Conservation (phyloP, 1,140 invertebrate species). For the Cylas formicarius region DNA sequence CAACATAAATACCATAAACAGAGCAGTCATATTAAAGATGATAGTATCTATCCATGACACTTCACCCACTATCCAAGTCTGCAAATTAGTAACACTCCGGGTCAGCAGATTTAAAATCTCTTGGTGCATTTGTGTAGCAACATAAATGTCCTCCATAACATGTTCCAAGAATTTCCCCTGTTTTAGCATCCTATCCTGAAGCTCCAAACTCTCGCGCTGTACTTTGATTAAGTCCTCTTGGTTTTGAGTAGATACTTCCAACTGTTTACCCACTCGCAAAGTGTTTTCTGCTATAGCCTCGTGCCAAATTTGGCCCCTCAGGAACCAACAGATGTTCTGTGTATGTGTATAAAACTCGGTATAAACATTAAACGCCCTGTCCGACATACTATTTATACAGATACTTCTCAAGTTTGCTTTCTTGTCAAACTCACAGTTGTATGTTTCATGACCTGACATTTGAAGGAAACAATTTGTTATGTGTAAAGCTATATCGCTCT, state of each 20-base stretch:
- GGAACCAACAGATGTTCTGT: slow-evolving; percentile 61
- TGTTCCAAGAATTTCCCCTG: slow-evolving; percentile 44
- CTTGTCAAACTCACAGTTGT: slow-evolving; percentile 46
- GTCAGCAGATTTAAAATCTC: slow-evolving; percentile 31
- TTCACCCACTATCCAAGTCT: slow-evolving; percentile 40
- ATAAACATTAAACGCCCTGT: slow-evolving; percentile 53
- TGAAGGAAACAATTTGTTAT: slow-evolving; percentile 62
- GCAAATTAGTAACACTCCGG: slow-evolving; percentile 30
- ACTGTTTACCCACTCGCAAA: slow-evolving; percentile 33
- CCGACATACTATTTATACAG: slow-evolving; percentile 53
- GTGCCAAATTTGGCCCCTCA: slow-evolving; percentile 60
- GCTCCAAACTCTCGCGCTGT: slow-evolving; percentile 49
- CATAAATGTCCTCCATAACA: slow-evolving; percentile 32
- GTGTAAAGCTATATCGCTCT: slow-evolving; percentile 53
- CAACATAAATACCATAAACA: slow-evolving; percentile 30
- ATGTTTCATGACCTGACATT: slow-evolving; percentile 49
- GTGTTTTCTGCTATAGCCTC: slow-evolving; percentile 49
- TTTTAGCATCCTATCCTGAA: slow-evolving; percentile 50
- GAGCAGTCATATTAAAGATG: slow-evolving; percentile 33
- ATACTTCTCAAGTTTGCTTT: slow-evolving; percentile 40
- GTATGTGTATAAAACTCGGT: slow-evolving; percentile 63
- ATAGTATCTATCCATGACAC: slow-evolving; percentile 39
- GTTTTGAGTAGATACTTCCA: slow-evolving; percentile 32
- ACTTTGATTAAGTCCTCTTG: slow-evolving; percentile 45
- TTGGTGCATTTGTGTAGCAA: slow-evolving; percentile 30